Conservation (phyloP, 2,113 vertebrate genomes). For the Vulpes lagopus region DNA sequence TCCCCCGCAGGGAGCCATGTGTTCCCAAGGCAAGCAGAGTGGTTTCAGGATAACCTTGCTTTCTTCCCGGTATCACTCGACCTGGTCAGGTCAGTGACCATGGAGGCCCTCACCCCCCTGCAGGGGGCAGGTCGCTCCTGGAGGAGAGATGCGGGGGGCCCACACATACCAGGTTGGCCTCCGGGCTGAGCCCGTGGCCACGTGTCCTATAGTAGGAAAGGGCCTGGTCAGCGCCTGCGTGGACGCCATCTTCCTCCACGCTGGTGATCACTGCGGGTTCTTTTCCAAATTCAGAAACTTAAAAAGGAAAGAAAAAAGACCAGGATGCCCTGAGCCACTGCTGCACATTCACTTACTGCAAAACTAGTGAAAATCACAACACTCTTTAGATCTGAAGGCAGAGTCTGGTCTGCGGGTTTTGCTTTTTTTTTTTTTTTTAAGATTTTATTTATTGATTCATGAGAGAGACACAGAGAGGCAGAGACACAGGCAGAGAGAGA, state of each 20-base stretch:
- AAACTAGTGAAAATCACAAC: background rate
- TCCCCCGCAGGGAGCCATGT: background rate
- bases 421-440: no score
- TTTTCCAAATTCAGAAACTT: background rate
- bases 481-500: no score
- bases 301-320: background rate
- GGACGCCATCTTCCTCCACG: background rate
- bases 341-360: no score
- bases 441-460: no score
- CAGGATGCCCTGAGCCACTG: background rate
- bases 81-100: background rate
- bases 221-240: rapidly evolving
- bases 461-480: no score
- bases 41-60: background rate
- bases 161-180: background rate
- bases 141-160: background rate
- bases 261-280: background rate
- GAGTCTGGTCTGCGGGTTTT: rapidly evolving
- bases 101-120: background rate
- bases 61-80: background rate
- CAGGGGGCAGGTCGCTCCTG: no score
- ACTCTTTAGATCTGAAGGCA: background rate
- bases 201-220: background rate
- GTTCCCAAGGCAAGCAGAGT: background rate
- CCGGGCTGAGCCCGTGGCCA: background rate